Evolutionary conservation across 2,888 invertebrate species (phyloP).

Genomic region (Temnothorax rugatulus): DNA sequence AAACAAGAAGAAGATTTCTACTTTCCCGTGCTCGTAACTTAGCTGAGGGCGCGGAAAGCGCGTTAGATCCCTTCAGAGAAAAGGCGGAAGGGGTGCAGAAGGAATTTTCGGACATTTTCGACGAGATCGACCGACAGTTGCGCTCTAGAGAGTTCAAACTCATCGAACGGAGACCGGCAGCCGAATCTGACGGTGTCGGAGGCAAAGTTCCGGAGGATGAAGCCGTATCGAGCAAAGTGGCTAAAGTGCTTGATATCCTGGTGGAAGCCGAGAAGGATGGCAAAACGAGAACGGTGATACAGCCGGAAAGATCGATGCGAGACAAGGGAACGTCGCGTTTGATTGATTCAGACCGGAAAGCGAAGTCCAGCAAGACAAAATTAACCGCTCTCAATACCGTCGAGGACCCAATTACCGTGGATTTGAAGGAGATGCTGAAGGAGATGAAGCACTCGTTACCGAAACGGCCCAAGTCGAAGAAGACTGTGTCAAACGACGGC

Average conservation of each 20-base stretch:
- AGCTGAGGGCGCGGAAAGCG: conserved; percentile 39
- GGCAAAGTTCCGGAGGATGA: conserved; percentile 63
- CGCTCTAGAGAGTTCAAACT: conserved; percentile 70
- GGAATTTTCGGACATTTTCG: conserved; percentile 82
- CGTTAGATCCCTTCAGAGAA: conserved; percentile 22
- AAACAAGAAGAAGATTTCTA: conserved; percentile 49
- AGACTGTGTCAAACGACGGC: conserved; percentile 52
- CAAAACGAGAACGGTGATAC: conserved; percentile 61
- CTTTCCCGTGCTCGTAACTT: conserved; percentile 49
- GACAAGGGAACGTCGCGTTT: conserved; percentile 51
- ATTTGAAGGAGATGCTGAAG: conserved; percentile 90
- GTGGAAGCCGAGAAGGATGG: conserved; percentile 78
- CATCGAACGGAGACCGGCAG: conserved; percentile 52
- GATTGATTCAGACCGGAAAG: conserved; percentile 46
- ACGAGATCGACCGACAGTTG: conserved; percentile 80
- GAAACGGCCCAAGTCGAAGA: conserved; percentile 87
- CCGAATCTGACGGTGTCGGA: conserved; percentile 34
- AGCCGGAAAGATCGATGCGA: conserved; percentile 64
- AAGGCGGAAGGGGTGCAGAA: conserved; percentile 61
- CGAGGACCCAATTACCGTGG: conserved; percentile 78
- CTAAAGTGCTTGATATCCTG: conserved; percentile 79
- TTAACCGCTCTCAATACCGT: conserved; percentile 68
- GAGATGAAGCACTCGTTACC: conserved; percentile 93
- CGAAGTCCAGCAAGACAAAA: conserved; percentile 59
- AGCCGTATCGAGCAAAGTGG: conserved; percentile 77